Base-by-base conservation (phyloP, 2,888 invertebrate species). In the Ennomos fuscantarius region DNA sequence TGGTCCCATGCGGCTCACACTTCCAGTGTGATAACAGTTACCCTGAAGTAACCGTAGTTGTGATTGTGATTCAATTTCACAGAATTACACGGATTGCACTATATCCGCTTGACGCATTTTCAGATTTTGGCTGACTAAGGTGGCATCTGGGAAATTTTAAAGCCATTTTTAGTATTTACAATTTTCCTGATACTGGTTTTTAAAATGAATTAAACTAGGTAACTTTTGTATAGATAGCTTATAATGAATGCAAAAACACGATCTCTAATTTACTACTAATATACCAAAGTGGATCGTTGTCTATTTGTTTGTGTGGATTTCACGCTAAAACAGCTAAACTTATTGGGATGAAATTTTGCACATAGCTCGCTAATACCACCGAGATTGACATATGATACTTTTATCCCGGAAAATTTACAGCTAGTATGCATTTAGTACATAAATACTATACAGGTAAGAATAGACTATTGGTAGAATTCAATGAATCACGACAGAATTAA, bases 401-500 rank as follows among this genome's bases (percentile, higher is more conserved):
- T 24, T 24, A 24, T 24, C 24, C 24, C 6, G 24, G 24, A 24
- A 24, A 24, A 6, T 24, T 6, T 6, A 24, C 24, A 24, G 2
- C 6, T 3, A 5, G 24, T 5, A n/a, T n/a, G 24, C 24, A 24
- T 24, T 6, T 24, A 24, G 24, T 6, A 24, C 24, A 24, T 24
- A 24, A 6, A 24, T 24, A 24, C 24, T 6, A 24, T 24, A 24
- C 24, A n/a, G n/a, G n/a, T 24, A 24, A 6, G 6, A 24, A 6
- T 24, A 24, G 5, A 0, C n/a, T 24, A 24, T 24, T 5, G 10
- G 44, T 40, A 45, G 39, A 31, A 50, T 37, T 41, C 13, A 45
- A 53, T 54, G 49, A 53, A 53, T 59, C 53, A 59, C 48, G 34
- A 36, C 41, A 49, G 40, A 54, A 49, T 46, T 49, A 45, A 53